Evolutionary conservation across 2,113 vertebrate species (phyloP), one percentile per base, ranked within the genome.

Genomic region (Oreochromis spilurus): DNA sequence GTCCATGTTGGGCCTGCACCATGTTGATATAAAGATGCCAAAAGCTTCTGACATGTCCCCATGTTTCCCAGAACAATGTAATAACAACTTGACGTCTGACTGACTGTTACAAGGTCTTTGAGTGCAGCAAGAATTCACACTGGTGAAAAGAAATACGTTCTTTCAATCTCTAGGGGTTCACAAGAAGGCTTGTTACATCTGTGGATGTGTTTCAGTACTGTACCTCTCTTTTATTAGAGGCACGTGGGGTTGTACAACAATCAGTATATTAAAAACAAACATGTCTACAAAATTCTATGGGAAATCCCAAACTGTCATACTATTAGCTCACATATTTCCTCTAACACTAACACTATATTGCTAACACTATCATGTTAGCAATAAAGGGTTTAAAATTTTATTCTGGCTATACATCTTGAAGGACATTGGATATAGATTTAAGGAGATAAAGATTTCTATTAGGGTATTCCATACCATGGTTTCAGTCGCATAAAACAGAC

Each of bases 1-100:
- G 79, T 55, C 16, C 53, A 48, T 19, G 60, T 90, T 88, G 87
- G 26, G 52, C 34, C 19, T 4, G 11, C 62, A 31, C 7, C 1
- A 26, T 90, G 87, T 91, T 92, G 92, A 94, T 88, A 67, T 86
- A 84, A 85, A 91, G 55, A 86, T 48, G 89, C 85, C 87, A 88
- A 85, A 53, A 81, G 77, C 62, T 89, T 75, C 58, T 84, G 79
- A 94, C 84, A 84, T 85, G 85, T 93, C 89, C 84, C 83, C 79
- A 26, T 91, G 89, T 89, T 92, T 87, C 84, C 43, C 55, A 72
- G 77, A 88, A 91, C 93, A 90, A 21, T 48, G 54, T 55, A 77
- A 79, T 83, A 87, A 88, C 84, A 86, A 53, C 5, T 36, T 53
- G 83, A 84, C 6, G 10, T 14, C 83, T 29, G 14, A 70, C 75